Evolutionary conservation across 2,888 invertebrate species (phyloP).

Genomic region (Girardia tigrina): DNA sequence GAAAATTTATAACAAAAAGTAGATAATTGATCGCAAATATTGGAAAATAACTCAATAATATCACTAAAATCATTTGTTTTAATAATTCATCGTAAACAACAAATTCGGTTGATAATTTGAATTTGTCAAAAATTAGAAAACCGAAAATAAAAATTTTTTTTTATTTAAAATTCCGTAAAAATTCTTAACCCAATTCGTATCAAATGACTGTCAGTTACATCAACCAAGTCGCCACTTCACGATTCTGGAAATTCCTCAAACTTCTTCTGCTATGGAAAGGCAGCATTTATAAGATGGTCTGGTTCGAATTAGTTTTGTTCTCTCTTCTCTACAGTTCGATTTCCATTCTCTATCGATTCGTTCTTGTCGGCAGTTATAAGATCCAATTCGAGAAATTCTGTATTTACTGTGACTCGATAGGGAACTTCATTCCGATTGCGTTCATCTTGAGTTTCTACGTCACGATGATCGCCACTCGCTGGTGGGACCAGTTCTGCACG

Average conservation of each 20-base stretch:
- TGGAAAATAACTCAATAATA: too few species aligned
- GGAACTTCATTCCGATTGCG: constrained; percentile 35
- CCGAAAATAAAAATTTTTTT: too few species aligned
- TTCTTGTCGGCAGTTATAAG: not conserved
- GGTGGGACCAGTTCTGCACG: constrained; percentile 38
- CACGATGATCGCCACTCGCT: constrained; percentile 36
- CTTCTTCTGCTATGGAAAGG: constrained; percentile 21
- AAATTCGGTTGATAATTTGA: too few species aligned
- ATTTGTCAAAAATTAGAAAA: too few species aligned
- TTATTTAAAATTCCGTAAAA: too few species aligned
- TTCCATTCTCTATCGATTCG: constrained; percentile 1
- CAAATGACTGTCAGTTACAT: constrained; percentile 27
- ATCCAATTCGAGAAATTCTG: constrained; percentile 8
- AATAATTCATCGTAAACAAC: too few species aligned
- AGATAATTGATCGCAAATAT: too few species aligned
- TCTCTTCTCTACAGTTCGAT: not conserved
- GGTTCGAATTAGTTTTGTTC: constrained; percentile 23
- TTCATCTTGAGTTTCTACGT: constrained; percentile 37
- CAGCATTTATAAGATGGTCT: constrained; percentile 29
- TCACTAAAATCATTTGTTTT: too few species aligned
- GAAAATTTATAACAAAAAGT: too few species aligned
- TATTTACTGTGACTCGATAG: not conserved
- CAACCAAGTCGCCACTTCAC: not conserved
- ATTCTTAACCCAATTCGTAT: too few species aligned
- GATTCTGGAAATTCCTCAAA: constrained; percentile 15